phyloP scores from a whole-genome alignment of 2,888 invertebrate species.

The Diploptera punctata region DNA sequence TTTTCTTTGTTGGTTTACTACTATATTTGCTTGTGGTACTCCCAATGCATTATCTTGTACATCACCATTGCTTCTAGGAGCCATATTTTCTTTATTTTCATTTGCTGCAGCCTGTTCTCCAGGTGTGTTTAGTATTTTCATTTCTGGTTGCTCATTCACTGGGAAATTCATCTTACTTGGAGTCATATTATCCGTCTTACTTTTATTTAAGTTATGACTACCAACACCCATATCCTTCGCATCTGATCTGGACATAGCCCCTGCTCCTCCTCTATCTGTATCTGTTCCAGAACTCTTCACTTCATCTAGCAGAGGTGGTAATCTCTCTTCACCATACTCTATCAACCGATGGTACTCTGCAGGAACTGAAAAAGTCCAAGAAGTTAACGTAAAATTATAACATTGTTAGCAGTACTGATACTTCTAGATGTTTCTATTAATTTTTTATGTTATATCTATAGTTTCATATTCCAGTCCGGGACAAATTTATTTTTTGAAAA shows the following conservation, averaged over 20 bases:
- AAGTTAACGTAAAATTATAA: no score
- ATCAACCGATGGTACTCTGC: no score
- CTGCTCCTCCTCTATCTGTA: background rate
- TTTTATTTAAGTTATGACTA: slow-evolving; percentile 31
- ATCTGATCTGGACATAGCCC: background rate
- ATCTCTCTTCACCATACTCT: background rate
- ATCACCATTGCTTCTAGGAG: background rate
- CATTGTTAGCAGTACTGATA: no score
- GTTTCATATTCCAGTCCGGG: no score
- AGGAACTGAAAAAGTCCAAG: no score
- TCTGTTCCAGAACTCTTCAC: background rate
- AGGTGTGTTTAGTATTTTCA: background rate
- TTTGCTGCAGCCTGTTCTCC: background rate
- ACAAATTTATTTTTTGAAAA: no score
- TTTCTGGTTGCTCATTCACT: background rate
- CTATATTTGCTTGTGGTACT: no score
- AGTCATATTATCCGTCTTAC: background rate
- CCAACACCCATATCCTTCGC: slow-evolving; percentile 10
- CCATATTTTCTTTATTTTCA: slow-evolving; percentile 26
- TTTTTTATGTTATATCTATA: no score
- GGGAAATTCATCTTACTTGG: slow-evolving; percentile 23
- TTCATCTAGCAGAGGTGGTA: background rate
- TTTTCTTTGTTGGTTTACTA: slow-evolving; percentile 32
- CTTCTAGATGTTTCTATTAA: no score
- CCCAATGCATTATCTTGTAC: no score